Evolutionary conservation across 2,113 vertebrate species (phyloP), one percentile per base, ranked within the genome.

Genomic region (Lipophrys pholis): DNA sequence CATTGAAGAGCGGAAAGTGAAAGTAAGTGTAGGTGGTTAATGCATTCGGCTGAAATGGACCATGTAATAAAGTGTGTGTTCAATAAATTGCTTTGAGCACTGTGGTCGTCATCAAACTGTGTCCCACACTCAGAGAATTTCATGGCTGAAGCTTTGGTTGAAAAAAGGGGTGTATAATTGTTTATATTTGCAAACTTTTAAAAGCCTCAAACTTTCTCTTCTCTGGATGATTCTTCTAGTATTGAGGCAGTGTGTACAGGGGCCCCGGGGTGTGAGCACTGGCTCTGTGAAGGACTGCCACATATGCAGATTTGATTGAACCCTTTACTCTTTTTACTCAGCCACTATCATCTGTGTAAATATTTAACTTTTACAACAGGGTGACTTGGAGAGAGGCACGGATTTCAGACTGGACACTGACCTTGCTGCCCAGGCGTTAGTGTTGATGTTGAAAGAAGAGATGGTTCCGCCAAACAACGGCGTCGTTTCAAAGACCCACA

Each of bases 361-460:
- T 85, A 76, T 71, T 83, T 77, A 80, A 87, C 80, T 60, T 75
- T 63, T 40, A 68, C 21, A 15, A 5, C 57, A 14, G 5, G 0
- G 8, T 49, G 21, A 30, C 2, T 56, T 42, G 64, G 55, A 53
- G 61, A 59, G 10, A 4, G 1, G 6, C 45, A 54, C 30, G 43
- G 73, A 54, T 73, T 66, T 69, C 15, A 3, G 39, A 11, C 35
- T 48, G 3, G 2, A 9, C 52, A 87, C 95, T 95, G 49, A 99
- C 98, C 96, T 97, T 67, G 97, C 94, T 43, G 95, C 95, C 98
- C 98, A 99, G 35, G 95, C 93, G 0, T 99, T 99, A 39, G 97
- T 99, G 91, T 99, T 99, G 87, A 94, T 98, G 92, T 99, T 99
- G 94, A 99, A 99, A 8, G 97, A 97, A 11, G 92, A 79, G 14